phyloP scores from a whole-genome alignment of 2,113 vertebrate genomes.

The Silurus asotus region DNA sequence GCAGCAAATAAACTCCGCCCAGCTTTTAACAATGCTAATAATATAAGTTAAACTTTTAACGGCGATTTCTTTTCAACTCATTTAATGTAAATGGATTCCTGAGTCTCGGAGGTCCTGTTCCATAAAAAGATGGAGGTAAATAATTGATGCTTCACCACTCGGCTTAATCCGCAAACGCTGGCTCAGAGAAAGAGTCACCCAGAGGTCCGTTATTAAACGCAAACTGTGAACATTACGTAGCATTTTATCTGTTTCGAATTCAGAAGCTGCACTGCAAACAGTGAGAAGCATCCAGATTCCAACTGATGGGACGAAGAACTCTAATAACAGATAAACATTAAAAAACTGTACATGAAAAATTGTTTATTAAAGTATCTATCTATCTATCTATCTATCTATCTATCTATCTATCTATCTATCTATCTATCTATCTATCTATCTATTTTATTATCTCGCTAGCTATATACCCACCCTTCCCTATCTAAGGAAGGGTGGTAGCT shows the following conservation, averaged over 20 bases:
- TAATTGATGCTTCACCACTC: constrained; percentile 74
- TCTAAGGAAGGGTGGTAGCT: no score
- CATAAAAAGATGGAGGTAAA: constrained; percentile 76
- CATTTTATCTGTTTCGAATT: background rate
- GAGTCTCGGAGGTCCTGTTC: constrained; percentile 71
- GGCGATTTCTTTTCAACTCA: constrained; percentile 68
- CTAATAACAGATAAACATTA: no score
- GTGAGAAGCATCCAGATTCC: background rate
- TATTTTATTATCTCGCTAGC: no score
- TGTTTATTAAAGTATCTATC: no score
- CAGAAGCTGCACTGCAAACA: background rate
- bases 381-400: no score
- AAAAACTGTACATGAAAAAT: no score
- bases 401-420: no score
- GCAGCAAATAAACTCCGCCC: constrained; percentile 66
- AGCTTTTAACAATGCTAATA: constrained; percentile 75
- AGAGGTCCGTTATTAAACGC: constrained; percentile 70
- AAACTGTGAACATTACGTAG: constrained; percentile 64
- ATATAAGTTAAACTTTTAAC: constrained; percentile 79
- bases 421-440: no score
- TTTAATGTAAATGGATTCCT: constrained; percentile 72
- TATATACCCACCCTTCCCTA: no score
- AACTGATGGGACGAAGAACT: background rate
- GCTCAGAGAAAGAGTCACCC: constrained; percentile 69
- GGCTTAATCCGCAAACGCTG: constrained; percentile 67